Evolutionary conservation across 2,888 invertebrate species (phyloP).

Genomic region (Conomelus anceps): DNA sequence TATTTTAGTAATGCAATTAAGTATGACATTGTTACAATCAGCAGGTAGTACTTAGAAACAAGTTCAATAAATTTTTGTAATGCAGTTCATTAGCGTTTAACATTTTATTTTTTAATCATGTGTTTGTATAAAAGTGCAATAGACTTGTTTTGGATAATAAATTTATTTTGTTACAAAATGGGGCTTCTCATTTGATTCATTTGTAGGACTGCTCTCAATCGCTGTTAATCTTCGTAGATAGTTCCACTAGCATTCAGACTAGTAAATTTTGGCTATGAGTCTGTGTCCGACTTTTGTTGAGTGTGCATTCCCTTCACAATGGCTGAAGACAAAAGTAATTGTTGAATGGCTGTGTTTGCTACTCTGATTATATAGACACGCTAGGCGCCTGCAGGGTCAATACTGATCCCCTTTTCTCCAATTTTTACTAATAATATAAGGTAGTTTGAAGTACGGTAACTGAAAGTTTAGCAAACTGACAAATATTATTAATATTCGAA

Average conservation of each 20-base stretch:
- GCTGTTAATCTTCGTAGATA: background rate
- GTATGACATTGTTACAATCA: background rate
- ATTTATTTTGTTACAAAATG: background rate
- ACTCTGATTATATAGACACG: too few species aligned
- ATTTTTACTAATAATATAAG: too few species aligned
- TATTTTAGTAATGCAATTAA: background rate
- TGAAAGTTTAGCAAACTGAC: too few species aligned
- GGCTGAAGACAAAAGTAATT: too few species aligned
- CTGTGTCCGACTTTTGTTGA: too few species aligned
- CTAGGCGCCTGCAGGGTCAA: too few species aligned
- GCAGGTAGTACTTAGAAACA: background rate
- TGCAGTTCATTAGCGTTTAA: background rate
- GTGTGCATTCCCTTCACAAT: too few species aligned
- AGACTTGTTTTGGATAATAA: background rate
- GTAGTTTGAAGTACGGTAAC: too few species aligned
- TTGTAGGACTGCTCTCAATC: too few species aligned
- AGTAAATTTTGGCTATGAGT: background rate
- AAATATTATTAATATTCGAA: too few species aligned
- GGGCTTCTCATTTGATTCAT: background rate
- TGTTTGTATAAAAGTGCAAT: background rate
- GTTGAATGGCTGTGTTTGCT: too few species aligned
- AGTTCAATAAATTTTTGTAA: background rate
- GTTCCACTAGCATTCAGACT: background rate
- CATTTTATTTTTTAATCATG: background rate
- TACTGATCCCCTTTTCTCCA: too few species aligned